Conservation (phyloP, 1,140 invertebrate species). For the Ladona fulva region DNA sequence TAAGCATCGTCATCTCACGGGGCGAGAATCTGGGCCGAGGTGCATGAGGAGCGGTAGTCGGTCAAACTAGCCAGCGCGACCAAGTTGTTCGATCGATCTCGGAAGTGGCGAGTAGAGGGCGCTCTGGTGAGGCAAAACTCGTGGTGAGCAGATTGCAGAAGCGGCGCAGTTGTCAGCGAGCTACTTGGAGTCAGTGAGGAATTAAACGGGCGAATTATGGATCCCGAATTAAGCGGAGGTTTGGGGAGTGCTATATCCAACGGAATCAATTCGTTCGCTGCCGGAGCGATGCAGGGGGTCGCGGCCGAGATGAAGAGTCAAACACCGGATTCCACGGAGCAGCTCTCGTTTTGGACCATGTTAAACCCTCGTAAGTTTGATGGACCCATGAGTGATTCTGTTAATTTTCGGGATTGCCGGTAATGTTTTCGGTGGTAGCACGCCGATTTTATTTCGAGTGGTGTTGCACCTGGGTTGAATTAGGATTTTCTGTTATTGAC, state of each 20-base stretch:
- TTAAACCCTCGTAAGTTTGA: background rate
- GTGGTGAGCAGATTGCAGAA: background rate
- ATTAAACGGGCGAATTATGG: background rate
- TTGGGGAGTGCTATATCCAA: background rate
- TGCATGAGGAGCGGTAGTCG: background rate
- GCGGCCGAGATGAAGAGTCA: background rate
- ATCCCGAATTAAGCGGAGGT: background rate
- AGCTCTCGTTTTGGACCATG: background rate
- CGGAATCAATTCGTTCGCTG: background rate
- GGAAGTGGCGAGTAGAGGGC: background rate
- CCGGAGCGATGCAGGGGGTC: background rate
- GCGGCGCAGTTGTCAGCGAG: background rate
- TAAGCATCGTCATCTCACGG: background rate
- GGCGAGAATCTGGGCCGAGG: background rate
- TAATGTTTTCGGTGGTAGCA: too few relatives aligned
- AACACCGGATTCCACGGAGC: background rate
- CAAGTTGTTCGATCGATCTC: background rate
- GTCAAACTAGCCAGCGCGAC: background rate
- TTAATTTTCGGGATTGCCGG: too few relatives aligned
- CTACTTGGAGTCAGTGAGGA: background rate
- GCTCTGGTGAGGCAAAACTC: background rate
- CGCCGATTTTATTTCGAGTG: too few relatives aligned
- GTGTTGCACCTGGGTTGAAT: too few relatives aligned
- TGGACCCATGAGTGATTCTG: too few relatives aligned
- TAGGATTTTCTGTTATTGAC: too few relatives aligned